Base-by-base conservation (phyloP, 2,113 vertebrate species). In the Myiagra hebetior region DNA sequence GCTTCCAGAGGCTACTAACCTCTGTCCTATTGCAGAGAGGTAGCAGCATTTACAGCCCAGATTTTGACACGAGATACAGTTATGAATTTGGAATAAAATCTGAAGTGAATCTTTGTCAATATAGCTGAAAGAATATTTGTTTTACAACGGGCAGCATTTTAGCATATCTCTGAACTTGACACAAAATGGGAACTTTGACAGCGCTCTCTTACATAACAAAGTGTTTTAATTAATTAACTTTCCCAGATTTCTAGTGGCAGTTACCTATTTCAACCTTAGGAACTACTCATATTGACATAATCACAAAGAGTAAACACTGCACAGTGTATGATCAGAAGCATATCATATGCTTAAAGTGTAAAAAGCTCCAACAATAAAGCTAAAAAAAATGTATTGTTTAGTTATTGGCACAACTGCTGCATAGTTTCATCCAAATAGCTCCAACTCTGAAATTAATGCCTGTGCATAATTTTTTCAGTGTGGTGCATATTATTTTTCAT, bases 171-270 rank as follows among this genome's bases (percentile, higher is more conserved):
- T 87, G 85, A 95, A 94, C 52, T 86, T 10, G 7, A 95, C 85
- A 95, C 22, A 62, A 74, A 96, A 89, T 65, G 26, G 22, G 35
- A 95, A 76, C n/a, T 82, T 92, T 96, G 78, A 87, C 87, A 87
- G 78, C 31, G 31, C 49, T 83, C 28, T 94, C 69, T 95, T 93
- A 89, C 56, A 52, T 84, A 93, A 83, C 4, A 1, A 95, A 96
- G 73, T 56, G 33, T 47, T 89, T 90, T 95, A 97, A 96, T 95
- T 90, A 94, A 91, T 91, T 94, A 77, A 41, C 44, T 95, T 92
- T 84, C 59, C 39, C 33, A 56, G 83, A 76, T 96, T 93, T 94
- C 90, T 94, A 42, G 67, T 62, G 85, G 57, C 75, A 96, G 78
- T 95, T 96, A 83, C 63, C 57, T 89, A 91, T 93, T 97, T 96